Evolutionary conservation across 2,113 vertebrate genomes (phyloP).

Genomic region (Gorsachius goisagi): DNA sequence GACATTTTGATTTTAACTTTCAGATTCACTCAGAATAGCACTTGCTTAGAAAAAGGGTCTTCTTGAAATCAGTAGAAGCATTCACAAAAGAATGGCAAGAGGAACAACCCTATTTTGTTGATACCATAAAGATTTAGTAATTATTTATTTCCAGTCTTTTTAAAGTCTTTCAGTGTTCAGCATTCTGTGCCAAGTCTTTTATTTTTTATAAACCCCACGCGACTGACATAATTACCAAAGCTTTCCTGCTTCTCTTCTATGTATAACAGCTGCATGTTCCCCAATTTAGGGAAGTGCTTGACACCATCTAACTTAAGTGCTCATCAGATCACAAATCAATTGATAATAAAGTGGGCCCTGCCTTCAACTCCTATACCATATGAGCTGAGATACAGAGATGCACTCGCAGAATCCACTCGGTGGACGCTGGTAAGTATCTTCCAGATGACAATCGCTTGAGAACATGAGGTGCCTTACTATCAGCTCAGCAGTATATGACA

Average conservation of each 20-base stretch:
- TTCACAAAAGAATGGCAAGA: not conserved
- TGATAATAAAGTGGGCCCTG: constrained; percentile 42
- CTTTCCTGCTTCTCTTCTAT: not conserved
- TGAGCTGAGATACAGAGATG: constrained; percentile 60
- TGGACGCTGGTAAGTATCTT: constrained; percentile 39
- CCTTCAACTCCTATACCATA: not conserved
- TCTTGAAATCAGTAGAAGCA: not conserved
- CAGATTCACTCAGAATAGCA: not conserved
- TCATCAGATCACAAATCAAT: constrained; percentile 25
- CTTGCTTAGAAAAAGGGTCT: not conserved
- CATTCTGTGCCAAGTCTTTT: not conserved
- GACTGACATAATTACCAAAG: not conserved
- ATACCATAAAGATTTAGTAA: not conserved
- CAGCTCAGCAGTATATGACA: not conserved
- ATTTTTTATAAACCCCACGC: not conserved
- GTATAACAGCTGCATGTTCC: not conserved
- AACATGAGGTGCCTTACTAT: not conserved
- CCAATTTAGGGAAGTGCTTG: constrained; percentile 47
- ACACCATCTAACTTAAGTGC: constrained; percentile 16
- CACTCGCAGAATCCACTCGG: not conserved
- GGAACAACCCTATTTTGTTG: not conserved
- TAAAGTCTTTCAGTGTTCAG: not conserved
- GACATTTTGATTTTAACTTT: not conserved
- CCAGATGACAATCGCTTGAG: not conserved
- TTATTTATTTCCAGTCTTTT: not conserved